A percentile compares a stretch with the other conserved stretches of the same genome.
phyloP scores from a whole-genome alignment of 2,888 invertebrate species.

The Hydroisotoma schaefferi region DNA sequence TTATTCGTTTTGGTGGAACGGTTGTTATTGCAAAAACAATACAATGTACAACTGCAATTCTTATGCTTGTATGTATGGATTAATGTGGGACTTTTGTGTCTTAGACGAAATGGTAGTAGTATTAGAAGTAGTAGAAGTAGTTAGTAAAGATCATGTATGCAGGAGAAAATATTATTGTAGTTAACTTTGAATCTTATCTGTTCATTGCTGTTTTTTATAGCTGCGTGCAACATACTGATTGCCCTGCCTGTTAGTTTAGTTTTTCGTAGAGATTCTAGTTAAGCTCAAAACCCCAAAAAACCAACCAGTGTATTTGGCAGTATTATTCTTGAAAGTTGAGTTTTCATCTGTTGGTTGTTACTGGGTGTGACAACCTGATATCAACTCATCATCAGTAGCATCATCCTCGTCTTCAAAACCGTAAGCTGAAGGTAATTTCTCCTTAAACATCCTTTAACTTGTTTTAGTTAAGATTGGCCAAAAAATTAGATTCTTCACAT shows the following conservation, averaged over 20 bases:
- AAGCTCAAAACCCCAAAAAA: constrained; percentile 11
- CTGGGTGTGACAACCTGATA: constrained; percentile 39
- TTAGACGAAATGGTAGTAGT: too few species aligned
- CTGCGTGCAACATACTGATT: constrained; percentile 9
- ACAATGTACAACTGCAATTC: too few species aligned
- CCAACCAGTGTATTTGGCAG: constrained; percentile 14
- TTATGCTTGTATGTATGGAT: too few species aligned
- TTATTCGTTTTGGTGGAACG: too few species aligned
- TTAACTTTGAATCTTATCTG: not conserved
- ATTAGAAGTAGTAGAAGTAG: not conserved
- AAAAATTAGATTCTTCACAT: too few species aligned
- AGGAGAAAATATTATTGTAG: too few species aligned
- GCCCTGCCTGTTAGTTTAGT: constrained; percentile 5
- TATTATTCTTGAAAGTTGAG: constrained; percentile 12
- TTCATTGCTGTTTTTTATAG: constrained; percentile 6
- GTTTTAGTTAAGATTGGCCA: constrained; percentile 2
- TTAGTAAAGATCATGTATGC: too few species aligned
- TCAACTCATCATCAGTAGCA: constrained; percentile 24
- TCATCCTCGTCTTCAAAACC: constrained; percentile 14
- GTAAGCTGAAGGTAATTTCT: constrained; percentile 1
- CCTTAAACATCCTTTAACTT: not conserved
- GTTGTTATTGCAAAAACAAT: too few species aligned
- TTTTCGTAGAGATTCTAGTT: constrained; percentile 9
- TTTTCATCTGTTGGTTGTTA: constrained; percentile 20
- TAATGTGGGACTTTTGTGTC: too few species aligned